Evolutionary conservation across 2,113 vertebrate genomes (phyloP).

Genomic region (Pterocles burchelli): DNA sequence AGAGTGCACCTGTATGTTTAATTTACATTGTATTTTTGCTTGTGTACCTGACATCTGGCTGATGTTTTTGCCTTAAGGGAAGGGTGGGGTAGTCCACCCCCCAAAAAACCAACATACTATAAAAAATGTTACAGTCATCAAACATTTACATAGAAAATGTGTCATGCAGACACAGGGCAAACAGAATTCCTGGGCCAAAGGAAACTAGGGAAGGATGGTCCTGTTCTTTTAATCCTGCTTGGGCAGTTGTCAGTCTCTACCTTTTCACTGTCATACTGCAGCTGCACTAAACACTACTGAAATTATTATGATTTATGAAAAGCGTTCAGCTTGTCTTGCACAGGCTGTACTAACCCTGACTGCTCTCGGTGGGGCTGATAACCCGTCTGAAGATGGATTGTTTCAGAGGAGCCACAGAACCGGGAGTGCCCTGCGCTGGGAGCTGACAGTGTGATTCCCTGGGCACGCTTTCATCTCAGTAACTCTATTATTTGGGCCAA

Average conservation of each 20-base stretch:
- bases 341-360: neutral
- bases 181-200: neutral
- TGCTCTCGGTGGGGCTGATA: neutral
- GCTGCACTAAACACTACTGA: neutral
- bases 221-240: neutral
- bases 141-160: neutral
- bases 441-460: neutral
- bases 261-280: neutral
- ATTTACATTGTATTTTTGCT: neutral
- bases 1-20: neutral
- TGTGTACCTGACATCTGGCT: neutral
- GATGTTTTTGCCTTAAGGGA: neutral
- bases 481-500: neutral
- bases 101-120: neutral
- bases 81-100: neutral
- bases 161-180: neutral
- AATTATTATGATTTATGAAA: neutral
- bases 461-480: rapidly evolving
- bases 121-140: neutral
- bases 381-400: neutral
- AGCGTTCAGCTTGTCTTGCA: neutral
- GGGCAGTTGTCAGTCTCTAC: neutral
- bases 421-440: neutral
- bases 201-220: neutral
- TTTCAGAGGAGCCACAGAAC: neutral